Conservation (phyloP, 2,797 vertebrate species). For the Heteromormyrus szaboi region DNA sequence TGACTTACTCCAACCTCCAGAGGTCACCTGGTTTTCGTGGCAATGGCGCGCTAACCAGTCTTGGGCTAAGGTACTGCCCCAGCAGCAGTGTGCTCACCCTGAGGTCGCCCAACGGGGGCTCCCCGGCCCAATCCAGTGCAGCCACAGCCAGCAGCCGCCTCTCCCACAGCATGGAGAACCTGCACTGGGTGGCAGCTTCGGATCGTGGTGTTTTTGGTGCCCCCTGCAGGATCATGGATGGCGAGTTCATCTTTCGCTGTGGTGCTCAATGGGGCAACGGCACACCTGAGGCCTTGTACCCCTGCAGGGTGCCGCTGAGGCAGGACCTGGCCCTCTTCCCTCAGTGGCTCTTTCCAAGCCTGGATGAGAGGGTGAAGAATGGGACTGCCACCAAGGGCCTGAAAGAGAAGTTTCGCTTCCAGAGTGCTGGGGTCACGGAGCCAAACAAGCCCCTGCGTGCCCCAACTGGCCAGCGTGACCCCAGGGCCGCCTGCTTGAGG, state of each 20-base stretch:
- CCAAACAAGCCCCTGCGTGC: slow-evolving; percentile 64
- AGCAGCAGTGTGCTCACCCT: slow-evolving; percentile 56
- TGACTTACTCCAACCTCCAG: slow-evolving; percentile 61
- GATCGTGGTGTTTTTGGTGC: slow-evolving; percentile 56
- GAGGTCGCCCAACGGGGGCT: slow-evolving; percentile 40
- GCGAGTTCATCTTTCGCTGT: slow-evolving; percentile 68
- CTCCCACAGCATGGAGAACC: slow-evolving; percentile 81
- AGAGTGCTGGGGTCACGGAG: slow-evolving; percentile 66
- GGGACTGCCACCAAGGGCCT: slow-evolving; percentile 65
- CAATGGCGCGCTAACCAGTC: slow-evolving; percentile 65
- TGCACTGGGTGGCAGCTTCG: slow-evolving; percentile 65
- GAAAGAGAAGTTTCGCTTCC: slow-evolving; percentile 74
- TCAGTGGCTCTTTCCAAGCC: slow-evolving; percentile 65
- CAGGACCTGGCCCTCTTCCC: slow-evolving; percentile 67
- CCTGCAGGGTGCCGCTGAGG: slow-evolving; percentile 50
- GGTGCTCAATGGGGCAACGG: slow-evolving; percentile 68
- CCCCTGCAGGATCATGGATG: slow-evolving; percentile 67
- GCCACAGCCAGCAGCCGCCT: slow-evolving; percentile 55
- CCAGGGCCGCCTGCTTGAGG: slow-evolving; percentile 48
- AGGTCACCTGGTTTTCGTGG: slow-evolving; percentile 63
- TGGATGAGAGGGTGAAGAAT: slow-evolving; percentile 58
- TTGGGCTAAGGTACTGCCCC: slow-evolving; percentile 69
- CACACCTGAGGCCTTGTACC: slow-evolving; percentile 50
- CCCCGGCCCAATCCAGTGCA: slow-evolving; percentile 27
- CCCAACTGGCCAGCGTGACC: slow-evolving; percentile 37